These are phyloP conservation scores for Eupleurogrammus muticus DNA, from an alignment of 2,797 vertebrate species.

Conservation along the genomic window DNA sequence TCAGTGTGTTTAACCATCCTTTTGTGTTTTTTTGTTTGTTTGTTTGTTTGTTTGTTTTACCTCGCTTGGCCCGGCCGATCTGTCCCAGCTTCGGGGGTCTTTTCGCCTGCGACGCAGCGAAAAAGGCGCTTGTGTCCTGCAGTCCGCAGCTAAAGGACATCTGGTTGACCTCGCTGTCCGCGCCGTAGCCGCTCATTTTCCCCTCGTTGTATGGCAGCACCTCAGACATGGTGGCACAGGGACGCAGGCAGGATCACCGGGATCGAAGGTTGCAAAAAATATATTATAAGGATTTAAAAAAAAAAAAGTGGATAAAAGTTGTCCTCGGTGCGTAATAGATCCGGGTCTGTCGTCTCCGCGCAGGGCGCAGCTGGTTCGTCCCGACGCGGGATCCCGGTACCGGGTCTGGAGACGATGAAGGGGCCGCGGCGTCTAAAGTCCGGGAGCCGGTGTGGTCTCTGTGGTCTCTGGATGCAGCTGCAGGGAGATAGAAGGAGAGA, in stretches of 20 bases:
- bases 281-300: too few relatives aligned
- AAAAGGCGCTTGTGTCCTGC: slow-evolving; percentile 97
- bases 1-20: not conserved
- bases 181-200: slow-evolving; percentile 96
- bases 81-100: slow-evolving; percentile 98
- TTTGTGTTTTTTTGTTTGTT: too few relatives aligned
- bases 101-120: slow-evolving; percentile 93
- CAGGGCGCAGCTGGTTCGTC: slow-evolving; percentile 19
- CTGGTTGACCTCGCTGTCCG: slow-evolving; percentile 94
- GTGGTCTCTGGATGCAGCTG: slow-evolving; percentile 53
- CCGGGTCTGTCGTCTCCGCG: slow-evolving; percentile 30
- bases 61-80: slow-evolving; percentile 97
- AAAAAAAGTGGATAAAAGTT: slow-evolving; percentile 36
- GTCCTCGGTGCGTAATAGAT: slow-evolving; percentile 45
- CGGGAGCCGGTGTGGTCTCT: slow-evolving; percentile 47
- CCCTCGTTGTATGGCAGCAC: slow-evolving; percentile 97
- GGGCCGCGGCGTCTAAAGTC: slow-evolving; percentile 29
- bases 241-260: slow-evolving; percentile 22
- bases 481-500: too few relatives aligned
- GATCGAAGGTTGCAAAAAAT: not conserved
- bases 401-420: not conserved
- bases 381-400: slow-evolving; percentile 37
- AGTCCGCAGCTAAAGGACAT: slow-evolving; percentile 98
- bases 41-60: too few relatives aligned
- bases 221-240: slow-evolving; percentile 91